A percentile compares a stretch with the other conserved stretches of the same genome.
Conservation (phyloP, 2,113 vertebrate genomes). For the Salvelinus namaycush region DNA sequence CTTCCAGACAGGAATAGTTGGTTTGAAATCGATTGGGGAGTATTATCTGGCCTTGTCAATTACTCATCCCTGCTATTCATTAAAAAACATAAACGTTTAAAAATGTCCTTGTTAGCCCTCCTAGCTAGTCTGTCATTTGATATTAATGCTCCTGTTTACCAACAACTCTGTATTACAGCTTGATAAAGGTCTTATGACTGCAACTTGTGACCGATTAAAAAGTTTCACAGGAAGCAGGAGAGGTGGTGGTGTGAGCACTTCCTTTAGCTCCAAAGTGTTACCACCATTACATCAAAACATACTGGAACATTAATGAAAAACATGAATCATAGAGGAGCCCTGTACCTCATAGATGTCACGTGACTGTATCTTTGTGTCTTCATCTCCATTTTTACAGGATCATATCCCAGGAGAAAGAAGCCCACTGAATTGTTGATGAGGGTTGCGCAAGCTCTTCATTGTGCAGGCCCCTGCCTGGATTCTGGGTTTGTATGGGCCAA, state of each 20-base stretch:
- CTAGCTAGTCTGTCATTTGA: not conserved
- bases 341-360: not conserved
- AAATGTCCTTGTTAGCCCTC: not conserved
- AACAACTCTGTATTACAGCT: not conserved
- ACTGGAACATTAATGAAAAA: not conserved
- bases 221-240: not conserved
- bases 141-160: not conserved
- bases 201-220: not conserved
- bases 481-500: not conserved
- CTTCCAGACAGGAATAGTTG: not conserved
- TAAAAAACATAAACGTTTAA: not conserved
- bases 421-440: no score
- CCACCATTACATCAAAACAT: not conserved
- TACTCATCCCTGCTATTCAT: not conserved
- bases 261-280: no score
- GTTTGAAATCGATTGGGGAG: not conserved
- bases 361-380: not conserved
- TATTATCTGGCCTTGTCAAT: not conserved
- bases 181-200: not conserved
- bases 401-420: not conserved
- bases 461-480: not conserved
- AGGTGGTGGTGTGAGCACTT: no score
- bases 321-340: not conserved
- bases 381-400: not conserved
- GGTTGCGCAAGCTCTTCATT: no score